phyloP scores from a whole-genome alignment of 2,888 invertebrate species.

The Petrophora chlorosata region DNA sequence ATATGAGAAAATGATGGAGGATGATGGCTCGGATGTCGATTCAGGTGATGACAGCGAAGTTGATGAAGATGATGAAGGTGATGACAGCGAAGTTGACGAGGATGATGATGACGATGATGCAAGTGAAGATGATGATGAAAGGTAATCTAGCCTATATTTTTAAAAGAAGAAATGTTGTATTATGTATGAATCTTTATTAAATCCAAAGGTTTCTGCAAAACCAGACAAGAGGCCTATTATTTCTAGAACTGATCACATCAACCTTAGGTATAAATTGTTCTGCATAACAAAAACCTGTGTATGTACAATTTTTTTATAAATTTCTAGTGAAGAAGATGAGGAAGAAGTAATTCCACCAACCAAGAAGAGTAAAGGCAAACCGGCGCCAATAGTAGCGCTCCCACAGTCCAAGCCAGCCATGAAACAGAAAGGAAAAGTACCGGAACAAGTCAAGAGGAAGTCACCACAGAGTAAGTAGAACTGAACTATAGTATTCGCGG shows the following conservation, averaged over 20 bases:
- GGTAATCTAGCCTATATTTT: too few relatives aligned
- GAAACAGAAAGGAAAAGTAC: conserved; percentile 5
- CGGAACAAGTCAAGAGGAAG: conserved; percentile 43
- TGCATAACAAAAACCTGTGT: not conserved
- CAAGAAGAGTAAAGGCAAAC: conserved; percentile 37
- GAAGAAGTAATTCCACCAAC: conserved; percentile 33
- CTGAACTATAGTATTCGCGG: too few relatives aligned
- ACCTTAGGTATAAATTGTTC: not conserved
- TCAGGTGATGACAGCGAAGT: conserved; percentile 35
- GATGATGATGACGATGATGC: conserved; percentile 24
- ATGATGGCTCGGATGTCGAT: conserved; percentile 48
- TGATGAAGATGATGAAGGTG: conserved; percentile 38
- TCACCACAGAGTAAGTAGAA: conserved; percentile 45
- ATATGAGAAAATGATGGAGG: conserved; percentile 61
- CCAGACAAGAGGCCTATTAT: too few relatives aligned
- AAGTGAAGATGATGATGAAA: conserved; percentile 35
- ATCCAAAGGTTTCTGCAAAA: too few relatives aligned
- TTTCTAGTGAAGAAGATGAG: conserved; percentile 10
- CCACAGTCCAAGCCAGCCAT: conserved; percentile 25
- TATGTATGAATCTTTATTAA: too few relatives aligned
- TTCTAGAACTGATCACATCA: too few relatives aligned
- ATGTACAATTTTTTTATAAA: not conserved
- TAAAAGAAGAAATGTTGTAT: too few relatives aligned
- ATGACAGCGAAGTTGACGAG: conserved; percentile 25
- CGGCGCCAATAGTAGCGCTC: conserved; percentile 10